These are phyloP conservation scores for Steatocranus sp. DNA, from an alignment of 2,797 vertebrate species.

Conservation along the genomic window DNA sequence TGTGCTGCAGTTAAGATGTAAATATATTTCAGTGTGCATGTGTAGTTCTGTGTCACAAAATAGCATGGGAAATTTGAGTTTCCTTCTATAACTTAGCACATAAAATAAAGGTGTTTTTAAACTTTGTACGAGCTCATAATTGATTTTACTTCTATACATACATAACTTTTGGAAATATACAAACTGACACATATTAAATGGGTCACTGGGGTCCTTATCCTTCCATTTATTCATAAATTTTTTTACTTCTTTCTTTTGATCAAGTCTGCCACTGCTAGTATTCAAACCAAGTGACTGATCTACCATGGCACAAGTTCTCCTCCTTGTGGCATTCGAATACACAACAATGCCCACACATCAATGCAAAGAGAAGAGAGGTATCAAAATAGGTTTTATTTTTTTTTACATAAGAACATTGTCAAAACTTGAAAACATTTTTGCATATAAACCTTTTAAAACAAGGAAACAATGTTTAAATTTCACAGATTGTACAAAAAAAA, in stretches of 20 bases:
- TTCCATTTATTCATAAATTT: neutral
- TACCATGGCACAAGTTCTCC: slow-evolving; percentile 12
- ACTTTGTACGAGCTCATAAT: neutral
- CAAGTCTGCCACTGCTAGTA: neutral
- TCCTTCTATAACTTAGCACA: neutral
- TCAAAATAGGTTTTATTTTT: slow-evolving; percentile 86
- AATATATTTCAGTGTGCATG: neutral
- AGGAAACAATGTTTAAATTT: slow-evolving; percentile 69
- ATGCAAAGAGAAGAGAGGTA: slow-evolving; percentile 54
- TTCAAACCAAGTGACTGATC: neutral
- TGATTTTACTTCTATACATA: neutral
- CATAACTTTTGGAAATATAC: neutral
- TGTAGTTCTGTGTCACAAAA: neutral
- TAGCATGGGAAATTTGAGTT: neutral
- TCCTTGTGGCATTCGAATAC: slow-evolving; percentile 20
- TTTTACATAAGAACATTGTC: slow-evolving; percentile 78
- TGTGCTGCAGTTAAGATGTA: neutral
- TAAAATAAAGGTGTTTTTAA: neutral
- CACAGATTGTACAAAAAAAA: slow-evolving; percentile 78
- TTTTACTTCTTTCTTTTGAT: neutral
- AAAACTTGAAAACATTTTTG: slow-evolving; percentile 76
- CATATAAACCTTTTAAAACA: slow-evolving; percentile 80
- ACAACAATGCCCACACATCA: slow-evolving; percentile 21
- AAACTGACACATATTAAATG: neutral
- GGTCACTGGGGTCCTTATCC: neutral